These are phyloP conservation scores for Tachysurus fulvidraco DNA, from an alignment of 2,113 vertebrate species.

Conservation along the genomic window DNA sequence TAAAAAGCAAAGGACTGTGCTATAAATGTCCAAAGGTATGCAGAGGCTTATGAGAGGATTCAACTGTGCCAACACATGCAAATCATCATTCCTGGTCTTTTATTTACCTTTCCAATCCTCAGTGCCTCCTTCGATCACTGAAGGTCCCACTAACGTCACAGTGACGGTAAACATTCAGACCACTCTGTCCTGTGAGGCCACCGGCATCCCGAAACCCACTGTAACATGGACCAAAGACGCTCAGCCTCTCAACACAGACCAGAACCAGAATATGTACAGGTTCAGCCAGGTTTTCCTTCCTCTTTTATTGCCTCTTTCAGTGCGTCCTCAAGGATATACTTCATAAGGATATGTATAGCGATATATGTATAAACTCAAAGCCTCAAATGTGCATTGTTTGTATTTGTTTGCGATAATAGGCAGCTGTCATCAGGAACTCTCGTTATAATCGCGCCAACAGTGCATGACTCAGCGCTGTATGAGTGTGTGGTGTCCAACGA, in stretches of 20 bases:
- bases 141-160: conserved; percentile 79
- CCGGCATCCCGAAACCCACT: conserved; percentile 87
- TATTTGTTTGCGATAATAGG: conserved; percentile 62
- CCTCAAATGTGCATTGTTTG: not conserved
- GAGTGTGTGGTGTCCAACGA: conserved; percentile 85
- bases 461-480: conserved; percentile 89
- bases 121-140: conserved; percentile 85
- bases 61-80: not conserved
- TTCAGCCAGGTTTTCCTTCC: conserved; percentile 69
- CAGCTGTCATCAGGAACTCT: conserved; percentile 92
- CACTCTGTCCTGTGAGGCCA: conserved; percentile 87
- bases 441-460: conserved; percentile 87
- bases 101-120: conserved; percentile 31
- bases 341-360: not conserved
- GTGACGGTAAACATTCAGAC: conserved; percentile 90
- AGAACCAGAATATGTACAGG: conserved; percentile 96
- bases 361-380: not conserved
- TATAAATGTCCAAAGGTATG: not conserved
- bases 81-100: not conserved
- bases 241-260: conserved; percentile 81
- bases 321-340: not conserved
- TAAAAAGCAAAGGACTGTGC: not conserved
- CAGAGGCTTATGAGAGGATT: not conserved
- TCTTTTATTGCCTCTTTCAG: conserved; percentile 52
- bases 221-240: conserved; percentile 87